Evolutionary conservation across 2,797 vertebrate species (phyloP), one percentile per base, ranked within the genome.

Genomic region (Nyctibius grandis): DNA sequence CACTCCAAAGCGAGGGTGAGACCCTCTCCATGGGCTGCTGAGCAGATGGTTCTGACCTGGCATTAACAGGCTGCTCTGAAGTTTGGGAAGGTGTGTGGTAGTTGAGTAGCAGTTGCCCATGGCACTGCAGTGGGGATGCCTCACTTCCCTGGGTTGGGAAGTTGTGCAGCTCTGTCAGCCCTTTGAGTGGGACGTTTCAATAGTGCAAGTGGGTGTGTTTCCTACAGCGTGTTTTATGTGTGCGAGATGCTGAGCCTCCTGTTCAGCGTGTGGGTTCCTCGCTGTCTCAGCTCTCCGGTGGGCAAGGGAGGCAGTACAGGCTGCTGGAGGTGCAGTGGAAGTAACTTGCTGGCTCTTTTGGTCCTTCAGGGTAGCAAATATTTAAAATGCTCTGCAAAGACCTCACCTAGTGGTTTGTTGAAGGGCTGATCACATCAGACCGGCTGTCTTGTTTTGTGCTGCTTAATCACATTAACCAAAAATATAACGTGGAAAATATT

Each of bases 21-120:
- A 74, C 54, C 73, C 38, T 60, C 88, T 65, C 68, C 0, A 1
- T 61, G 77, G 63, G 67, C 69, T 91, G 29, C 57, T 33, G 85
- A 94, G 91, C 79, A 94, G 91, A 88, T 61, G 80, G 72, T 64
- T 82, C n/a, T 80, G 67, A 59, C 73, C 56, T 15, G 85, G 83
- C 60, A 25, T 96, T 88, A 57, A 84, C 6, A 19, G 56, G 15
- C 40, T 77, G 53, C 47, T 45, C 73, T 82, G 12, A 56, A 73
- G 31, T 85, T 94, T 63, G 77, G 72, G 51, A 89, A 33, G 57
- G 19, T 53, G 19, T 25, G 18, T 2, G 3, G 53, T 50, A 59
- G 33, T 34, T 68, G 42, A 57, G 82, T 60, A 85, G 67, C 38
- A 0, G 59, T 54, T 15, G 22, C 45, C 36, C 15, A 10, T 1